A percentile compares a stretch with the other conserved stretches of the same genome.
Evolutionary conservation across 2,113 vertebrate species (phyloP).

Genomic region (Xyliphius kryptos): DNA sequence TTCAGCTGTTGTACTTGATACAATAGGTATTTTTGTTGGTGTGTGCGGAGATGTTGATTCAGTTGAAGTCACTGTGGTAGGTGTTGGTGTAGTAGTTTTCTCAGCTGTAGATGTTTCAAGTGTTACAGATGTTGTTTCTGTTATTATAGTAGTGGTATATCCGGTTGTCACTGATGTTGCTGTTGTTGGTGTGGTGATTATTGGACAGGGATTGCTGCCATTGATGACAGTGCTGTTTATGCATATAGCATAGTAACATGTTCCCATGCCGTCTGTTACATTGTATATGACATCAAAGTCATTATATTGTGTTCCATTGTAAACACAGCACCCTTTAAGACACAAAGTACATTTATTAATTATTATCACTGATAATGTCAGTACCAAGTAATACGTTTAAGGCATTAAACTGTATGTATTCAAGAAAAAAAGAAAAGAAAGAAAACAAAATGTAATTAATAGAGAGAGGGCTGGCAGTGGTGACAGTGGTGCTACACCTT

Average conservation of each 20-base stretch:
- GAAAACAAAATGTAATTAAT: too few species aligned
- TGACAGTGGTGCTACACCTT: too few species aligned
- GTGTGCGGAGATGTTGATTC: background rate
- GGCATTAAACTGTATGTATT: too few species aligned
- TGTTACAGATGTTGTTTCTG: background rate
- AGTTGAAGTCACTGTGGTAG: background rate
- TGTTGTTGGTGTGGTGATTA: too few species aligned
- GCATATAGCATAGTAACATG: conserved; percentile 58
- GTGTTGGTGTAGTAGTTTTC: conserved; percentile 3
- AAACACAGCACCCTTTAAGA: conserved; percentile 44
- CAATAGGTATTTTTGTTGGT: background rate
- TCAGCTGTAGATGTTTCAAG: background rate
- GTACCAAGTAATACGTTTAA: too few species aligned
- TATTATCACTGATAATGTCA: too few species aligned
- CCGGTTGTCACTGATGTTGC: too few species aligned
- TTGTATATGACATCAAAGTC: conserved; percentile 53
- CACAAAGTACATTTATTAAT: background rate
- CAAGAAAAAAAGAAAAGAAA: too few species aligned
- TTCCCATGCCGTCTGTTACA: conserved; percentile 55
- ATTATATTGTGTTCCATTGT: conserved; percentile 51
- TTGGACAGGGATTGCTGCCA: conserved; percentile 28
- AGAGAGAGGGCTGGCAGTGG: too few species aligned
- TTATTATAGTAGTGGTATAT: too few species aligned
- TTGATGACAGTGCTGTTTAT: conserved; percentile 50
- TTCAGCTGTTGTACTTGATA: background rate